phyloP scores from a whole-genome alignment of 2,888 invertebrate species.

The Drosophila falleni region DNA sequence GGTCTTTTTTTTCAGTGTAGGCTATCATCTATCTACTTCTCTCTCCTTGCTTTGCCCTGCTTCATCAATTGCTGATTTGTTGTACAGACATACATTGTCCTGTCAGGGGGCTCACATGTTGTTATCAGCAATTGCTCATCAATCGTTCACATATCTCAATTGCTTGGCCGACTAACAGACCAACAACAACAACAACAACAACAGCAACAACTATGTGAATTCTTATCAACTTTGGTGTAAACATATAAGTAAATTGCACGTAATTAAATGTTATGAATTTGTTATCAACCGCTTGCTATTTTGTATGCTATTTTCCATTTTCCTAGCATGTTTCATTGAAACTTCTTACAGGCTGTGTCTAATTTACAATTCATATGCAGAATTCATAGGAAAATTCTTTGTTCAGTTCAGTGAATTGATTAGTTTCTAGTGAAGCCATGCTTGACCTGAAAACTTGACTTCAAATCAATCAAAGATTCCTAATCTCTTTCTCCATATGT shows the following conservation, averaged over 20 bases:
- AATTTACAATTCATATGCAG: slow-evolving; percentile 44
- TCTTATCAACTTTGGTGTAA: slow-evolving; percentile 61
- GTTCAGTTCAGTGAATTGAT: slow-evolving; percentile 48
- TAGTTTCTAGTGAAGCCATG: slow-evolving; percentile 48
- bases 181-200: too few relatives aligned
- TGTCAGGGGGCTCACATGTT: slow-evolving; percentile 14
- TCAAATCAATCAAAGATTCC: slow-evolving; percentile 63
- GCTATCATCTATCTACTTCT: not conserved
- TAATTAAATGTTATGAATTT: slow-evolving; percentile 79
- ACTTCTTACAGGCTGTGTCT: slow-evolving; percentile 24
- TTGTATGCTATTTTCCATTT: slow-evolving; percentile 38
- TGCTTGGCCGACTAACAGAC: slow-evolving; percentile 38
- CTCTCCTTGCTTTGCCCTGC: not conserved
- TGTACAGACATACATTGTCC: slow-evolving; percentile 18
- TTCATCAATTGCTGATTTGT: slow-evolving; percentile 10
- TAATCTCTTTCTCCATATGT: slow-evolving; percentile 7
- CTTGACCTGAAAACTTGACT: slow-evolving; percentile 35
- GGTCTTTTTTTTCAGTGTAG: too few relatives aligned
- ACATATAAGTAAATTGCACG: slow-evolving; percentile 71
- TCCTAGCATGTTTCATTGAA: not conserved
- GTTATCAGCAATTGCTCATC: slow-evolving; percentile 49
- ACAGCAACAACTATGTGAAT: slow-evolving; percentile 30
- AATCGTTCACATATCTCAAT: slow-evolving; percentile 51
- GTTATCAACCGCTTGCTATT: slow-evolving; percentile 59
- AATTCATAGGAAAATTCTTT: not conserved